These are phyloP conservation scores for Pomatorhinus ruficollis DNA, from an alignment of 2,113 vertebrate species.

Conservation along the genomic window DNA sequence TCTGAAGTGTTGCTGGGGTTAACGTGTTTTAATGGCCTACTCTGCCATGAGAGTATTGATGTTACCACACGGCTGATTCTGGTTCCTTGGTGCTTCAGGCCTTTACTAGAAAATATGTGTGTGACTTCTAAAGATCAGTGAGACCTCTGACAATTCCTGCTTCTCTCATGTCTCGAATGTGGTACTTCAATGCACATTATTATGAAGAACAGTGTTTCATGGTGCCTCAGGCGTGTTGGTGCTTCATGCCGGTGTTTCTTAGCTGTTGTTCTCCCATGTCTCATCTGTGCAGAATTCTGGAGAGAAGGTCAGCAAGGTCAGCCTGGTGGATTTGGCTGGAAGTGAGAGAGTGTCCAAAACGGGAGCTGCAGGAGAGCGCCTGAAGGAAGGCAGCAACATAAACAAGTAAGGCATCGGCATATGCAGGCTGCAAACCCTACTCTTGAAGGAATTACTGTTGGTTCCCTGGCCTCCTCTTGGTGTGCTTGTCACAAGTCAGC, in stretches of 20 bases:
- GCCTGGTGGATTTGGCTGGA: slow-evolving; percentile 95
- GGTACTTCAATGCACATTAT: background rate
- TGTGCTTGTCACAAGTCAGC: background rate
- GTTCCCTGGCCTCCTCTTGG: background rate
- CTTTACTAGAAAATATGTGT: background rate
- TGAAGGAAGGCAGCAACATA: slow-evolving; percentile 98
- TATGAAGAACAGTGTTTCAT: background rate
- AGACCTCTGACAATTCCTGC: background rate
- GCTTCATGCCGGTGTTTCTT: background rate
- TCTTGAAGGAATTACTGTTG: background rate
- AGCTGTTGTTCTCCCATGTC: background rate
- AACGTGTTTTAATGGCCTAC: background rate
- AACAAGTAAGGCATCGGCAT: slow-evolving; percentile 84
- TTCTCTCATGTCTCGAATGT: background rate
- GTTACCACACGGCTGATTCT: background rate
- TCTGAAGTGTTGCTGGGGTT: background rate
- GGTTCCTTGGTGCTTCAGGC: background rate
- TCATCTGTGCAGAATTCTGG: slow-evolving; percentile 85
- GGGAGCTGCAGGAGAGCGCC: slow-evolving; percentile 93
- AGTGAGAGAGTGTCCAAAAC: slow-evolving; percentile 97
- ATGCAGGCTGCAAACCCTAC: accelerated
- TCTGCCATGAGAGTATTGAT: background rate
- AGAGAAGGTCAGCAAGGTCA: slow-evolving; percentile 97
- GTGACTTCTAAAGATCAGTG: background rate
- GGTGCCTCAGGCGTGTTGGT: accelerated